Percentiles rank a stretch among this genome's conserved stretches.
phyloP scores from a whole-genome alignment of 2,113 vertebrate species.

The Halcyon malimbica region DNA sequence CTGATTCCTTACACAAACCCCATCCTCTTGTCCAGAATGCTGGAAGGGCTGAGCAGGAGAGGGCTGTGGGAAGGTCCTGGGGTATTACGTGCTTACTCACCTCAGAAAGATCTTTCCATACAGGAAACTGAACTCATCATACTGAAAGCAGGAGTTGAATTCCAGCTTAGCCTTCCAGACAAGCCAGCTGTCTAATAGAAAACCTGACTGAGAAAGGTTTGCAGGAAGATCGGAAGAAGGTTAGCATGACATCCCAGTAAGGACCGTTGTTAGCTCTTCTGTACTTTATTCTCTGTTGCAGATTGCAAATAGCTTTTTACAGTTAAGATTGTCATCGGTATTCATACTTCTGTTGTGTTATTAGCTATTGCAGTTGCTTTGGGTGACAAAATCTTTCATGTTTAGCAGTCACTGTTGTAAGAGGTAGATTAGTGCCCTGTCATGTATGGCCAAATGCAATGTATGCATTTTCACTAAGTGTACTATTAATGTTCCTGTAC shows the following conservation, averaged over 20 bases:
- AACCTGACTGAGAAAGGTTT: neutral
- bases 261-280: neutral
- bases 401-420: neutral
- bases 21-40: neutral
- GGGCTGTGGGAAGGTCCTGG: neutral
- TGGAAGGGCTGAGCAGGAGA: neutral
- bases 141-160: neutral
- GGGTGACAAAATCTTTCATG: neutral
- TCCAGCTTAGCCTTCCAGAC: neutral
- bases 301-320: neutral
- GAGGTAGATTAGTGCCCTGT: neutral
- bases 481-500: neutral
- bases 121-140: neutral
- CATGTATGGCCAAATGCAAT: neutral
- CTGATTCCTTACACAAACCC: neutral
- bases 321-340: neutral
- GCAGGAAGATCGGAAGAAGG: neutral
- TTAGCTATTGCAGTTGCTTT: neutral
- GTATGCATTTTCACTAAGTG: neutral
- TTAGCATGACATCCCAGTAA: neutral
- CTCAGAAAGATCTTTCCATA: neutral
- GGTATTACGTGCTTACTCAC: neutral
- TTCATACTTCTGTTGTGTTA: neutral
- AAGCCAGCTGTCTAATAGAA: neutral
- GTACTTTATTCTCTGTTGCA: neutral